These are phyloP conservation scores for Phoeniculus purpureus DNA, from an alignment of 2,797 vertebrate genomes.

Conservation along the genomic window DNA sequence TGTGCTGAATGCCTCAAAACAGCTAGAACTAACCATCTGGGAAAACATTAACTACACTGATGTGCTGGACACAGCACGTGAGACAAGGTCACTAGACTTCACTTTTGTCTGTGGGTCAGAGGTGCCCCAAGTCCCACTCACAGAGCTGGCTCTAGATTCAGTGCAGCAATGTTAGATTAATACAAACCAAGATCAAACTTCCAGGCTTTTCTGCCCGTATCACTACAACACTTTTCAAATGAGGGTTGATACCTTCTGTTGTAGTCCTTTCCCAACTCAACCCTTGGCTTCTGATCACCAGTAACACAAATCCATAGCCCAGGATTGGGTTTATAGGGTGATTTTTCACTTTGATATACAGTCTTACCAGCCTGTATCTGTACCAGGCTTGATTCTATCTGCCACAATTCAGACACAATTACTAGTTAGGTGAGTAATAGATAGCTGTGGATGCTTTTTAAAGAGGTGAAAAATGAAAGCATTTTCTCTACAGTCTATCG, in stretches of 20 bases:
- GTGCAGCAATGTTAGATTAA: not conserved
- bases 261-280: not conserved
- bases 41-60: not conserved
- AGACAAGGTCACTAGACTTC: not conserved
- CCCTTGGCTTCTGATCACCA: not conserved
- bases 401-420: not conserved
- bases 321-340: not conserved
- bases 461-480: slow-evolving; percentile 3
- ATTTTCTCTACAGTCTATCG: not conserved
- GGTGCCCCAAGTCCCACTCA: not conserved
- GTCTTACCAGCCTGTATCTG: not conserved
- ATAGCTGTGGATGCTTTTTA: slow-evolving; percentile 4
- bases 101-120: not conserved
- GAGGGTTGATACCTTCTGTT: not conserved
- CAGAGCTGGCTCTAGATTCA: not conserved
- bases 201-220: not conserved
- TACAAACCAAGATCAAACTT: not conserved
- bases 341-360: not conserved
- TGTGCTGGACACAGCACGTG: not conserved
- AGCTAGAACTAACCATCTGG: slow-evolving; percentile 9
- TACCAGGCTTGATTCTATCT: not conserved
- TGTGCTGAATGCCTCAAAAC: slow-evolving; percentile 14
- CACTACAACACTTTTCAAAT: not conserved
- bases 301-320: not conserved
- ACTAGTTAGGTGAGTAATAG: not conserved